These are phyloP conservation scores for Sweltsa coloradensis DNA, from an alignment of 1,140 invertebrate species.

Conservation along the genomic window DNA sequence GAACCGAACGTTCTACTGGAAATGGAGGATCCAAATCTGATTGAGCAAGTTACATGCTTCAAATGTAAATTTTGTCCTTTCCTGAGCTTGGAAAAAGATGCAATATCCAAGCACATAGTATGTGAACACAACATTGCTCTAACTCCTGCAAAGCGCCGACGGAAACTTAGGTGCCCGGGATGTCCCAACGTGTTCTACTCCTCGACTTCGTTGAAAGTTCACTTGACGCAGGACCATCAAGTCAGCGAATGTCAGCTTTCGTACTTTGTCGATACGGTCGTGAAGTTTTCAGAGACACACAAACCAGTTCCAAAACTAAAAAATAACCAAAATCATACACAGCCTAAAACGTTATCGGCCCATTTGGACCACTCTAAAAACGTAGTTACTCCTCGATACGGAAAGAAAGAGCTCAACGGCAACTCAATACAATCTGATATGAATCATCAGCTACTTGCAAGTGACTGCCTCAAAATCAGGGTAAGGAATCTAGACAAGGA, in stretches of 20 bases:
- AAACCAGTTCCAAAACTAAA: no score
- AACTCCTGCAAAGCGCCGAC: not conserved
- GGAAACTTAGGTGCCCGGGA: slow-evolving; percentile 27
- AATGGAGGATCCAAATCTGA: slow-evolving; percentile 10
- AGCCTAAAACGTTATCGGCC: no score
- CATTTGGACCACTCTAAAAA: no score
- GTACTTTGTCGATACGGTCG: not conserved
- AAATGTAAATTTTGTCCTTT: slow-evolving; percentile 27
- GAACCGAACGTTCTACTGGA: no score
- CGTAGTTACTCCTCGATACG: no score
- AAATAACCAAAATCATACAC: no score
- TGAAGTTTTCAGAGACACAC: not conserved
- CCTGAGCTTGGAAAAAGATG: slow-evolving; percentile 16
- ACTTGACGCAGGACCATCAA: slow-evolving; percentile 24
- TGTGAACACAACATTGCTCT: slow-evolving; percentile 15
- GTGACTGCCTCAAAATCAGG: no score
- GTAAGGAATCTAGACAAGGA: no score
- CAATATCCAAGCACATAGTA: slow-evolving; percentile 21
- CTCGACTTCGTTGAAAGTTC: slow-evolving; percentile 29
- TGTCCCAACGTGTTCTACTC: slow-evolving; percentile 35
- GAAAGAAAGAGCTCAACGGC: no score
- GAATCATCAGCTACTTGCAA: no score
- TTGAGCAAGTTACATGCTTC: slow-evolving; percentile 26
- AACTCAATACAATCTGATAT: no score
- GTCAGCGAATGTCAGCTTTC: slow-evolving; percentile 3